Evolutionary conservation across 1,140 invertebrate genomes (phyloP).

Genomic region (Cheumatopsyche charites): DNA sequence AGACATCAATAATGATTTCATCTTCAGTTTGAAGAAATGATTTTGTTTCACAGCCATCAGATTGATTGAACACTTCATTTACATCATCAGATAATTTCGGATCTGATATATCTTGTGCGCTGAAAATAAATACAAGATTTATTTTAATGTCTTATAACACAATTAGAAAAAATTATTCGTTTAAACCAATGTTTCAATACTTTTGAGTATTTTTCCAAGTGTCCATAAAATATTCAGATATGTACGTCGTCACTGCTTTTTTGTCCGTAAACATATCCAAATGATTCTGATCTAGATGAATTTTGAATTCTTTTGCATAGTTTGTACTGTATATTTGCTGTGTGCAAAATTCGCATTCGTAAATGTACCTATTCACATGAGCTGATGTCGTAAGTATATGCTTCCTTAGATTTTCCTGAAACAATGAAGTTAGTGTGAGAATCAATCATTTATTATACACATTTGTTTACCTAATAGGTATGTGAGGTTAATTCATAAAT

Average conservation of each 20-base stretch:
- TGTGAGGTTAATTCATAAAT: no score
- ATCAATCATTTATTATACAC: slow-evolving; percentile 8
- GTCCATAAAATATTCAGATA: slow-evolving; percentile 39
- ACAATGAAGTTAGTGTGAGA: slow-evolving; percentile 47
- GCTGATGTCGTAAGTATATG: slow-evolving; percentile 81
- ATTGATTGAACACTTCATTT: not conserved
- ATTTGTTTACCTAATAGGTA: slow-evolving; percentile 1
- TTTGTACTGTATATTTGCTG: slow-evolving; percentile 64
- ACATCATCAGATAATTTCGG: not conserved
- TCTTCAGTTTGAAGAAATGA: not conserved
- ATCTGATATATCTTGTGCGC: not conserved
- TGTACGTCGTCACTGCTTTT: slow-evolving; percentile 54
- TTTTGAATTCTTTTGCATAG: slow-evolving; percentile 69
- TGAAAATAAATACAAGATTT: slow-evolving; percentile 36
- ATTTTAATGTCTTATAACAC: no score
- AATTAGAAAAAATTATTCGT: no score
- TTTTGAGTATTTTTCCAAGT: no score
- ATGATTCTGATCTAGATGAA: slow-evolving; percentile 69
- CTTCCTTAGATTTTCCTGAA: slow-evolving; percentile 84
- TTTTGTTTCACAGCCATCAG: not conserved
- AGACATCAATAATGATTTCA: slow-evolving; percentile 32
- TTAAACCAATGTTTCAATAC: no score
- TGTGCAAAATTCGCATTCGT: slow-evolving; percentile 72
- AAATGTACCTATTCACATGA: slow-evolving; percentile 77
- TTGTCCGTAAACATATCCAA: slow-evolving; percentile 52